Base-by-base conservation (phyloP, 2,888 invertebrate genomes). In the Lottia scabra region DNA sequence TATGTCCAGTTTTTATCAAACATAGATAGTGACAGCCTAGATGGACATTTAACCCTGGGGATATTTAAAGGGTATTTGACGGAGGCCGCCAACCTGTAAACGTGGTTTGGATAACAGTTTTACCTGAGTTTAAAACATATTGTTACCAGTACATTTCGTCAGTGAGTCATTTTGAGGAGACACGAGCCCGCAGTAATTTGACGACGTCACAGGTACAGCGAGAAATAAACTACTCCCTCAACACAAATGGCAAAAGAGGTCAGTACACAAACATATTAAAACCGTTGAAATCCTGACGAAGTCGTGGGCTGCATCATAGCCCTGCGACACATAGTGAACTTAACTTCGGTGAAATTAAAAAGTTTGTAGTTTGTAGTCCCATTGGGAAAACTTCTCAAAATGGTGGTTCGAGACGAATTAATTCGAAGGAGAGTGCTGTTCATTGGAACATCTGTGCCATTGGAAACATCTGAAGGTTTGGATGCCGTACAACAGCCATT, bases 371-470 rank as follows among this genome's bases (percentile, higher is more conserved):
- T 38, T 38, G 38, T 38, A 38, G 38, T 38, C 38, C 38, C 38
- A 38, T 10, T 38, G 38, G 38, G 38, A 38, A 38, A 38, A 38
- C 8, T 38, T 38, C 23, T 64, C 75, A 81, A 67, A 65, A 79
- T 80, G 78, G 77, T 79, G 56, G 79, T 75, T 38, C 68, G 76
- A 23, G 80, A 82, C 62, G 74, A 79, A 13, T 74, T 83, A 4
- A 73, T 87, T 65, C 74, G 82, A 30, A 80, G 79, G 71, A 83
- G 86, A 12, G 88, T 88, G n/a, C 75, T 89, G 62, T 89, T 89
- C 72, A 84, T 89, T n/a, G 89, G 89, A 4, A 87, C 87, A 74
- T 84, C 89, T 2, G 85, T 88, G 1, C 89, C 89, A 10, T 63
- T 85, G 62, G 85, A 88, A 67, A 87, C 88, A 0, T 77, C 84